These are phyloP conservation scores for Macrotus californicus DNA, from an alignment of 2,113 vertebrate species.

Conservation along the genomic window DNA sequence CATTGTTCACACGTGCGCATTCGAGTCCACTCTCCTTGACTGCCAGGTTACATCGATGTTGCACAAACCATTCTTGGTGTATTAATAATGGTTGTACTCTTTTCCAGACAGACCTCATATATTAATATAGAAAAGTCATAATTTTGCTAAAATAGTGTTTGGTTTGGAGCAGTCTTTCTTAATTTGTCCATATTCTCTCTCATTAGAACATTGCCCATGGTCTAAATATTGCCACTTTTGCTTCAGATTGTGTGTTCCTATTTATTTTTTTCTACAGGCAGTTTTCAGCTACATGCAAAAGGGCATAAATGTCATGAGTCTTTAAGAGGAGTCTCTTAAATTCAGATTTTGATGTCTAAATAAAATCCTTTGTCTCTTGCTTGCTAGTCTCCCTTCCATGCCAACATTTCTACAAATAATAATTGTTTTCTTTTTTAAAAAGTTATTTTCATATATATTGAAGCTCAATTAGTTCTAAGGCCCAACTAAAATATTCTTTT, in stretches of 20 bases:
- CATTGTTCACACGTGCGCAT: too few species aligned
- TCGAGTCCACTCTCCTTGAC: too few species aligned
- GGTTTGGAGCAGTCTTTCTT: constrained; percentile 10
- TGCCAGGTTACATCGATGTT: too few species aligned
- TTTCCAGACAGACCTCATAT: not conserved
- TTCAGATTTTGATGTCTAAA: constrained; percentile 51
- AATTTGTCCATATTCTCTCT: constrained; percentile 25
- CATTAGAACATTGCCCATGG: not conserved
- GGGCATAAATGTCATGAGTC: constrained; percentile 53
- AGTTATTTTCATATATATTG: not conserved
- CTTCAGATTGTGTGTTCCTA: constrained; percentile 21
- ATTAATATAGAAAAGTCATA: constrained; percentile 23
- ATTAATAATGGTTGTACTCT: too few species aligned
- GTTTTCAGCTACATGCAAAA: constrained; percentile 54
- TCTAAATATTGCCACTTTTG: constrained; percentile 44
- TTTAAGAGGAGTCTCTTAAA: constrained; percentile 17
- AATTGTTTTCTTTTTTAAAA: not conserved
- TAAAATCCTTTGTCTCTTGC: constrained; percentile 8
- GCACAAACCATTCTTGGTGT: too few species aligned
- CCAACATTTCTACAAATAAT: constrained; percentile 19
- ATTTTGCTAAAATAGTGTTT: constrained; percentile 49
- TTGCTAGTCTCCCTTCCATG: not conserved
- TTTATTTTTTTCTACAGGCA: constrained; percentile 32
- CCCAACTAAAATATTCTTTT: constrained; percentile 26
- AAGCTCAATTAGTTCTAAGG: not conserved